phyloP scores from a whole-genome alignment of 1,140 invertebrate genomes.

The Melitaea cinxia region DNA sequence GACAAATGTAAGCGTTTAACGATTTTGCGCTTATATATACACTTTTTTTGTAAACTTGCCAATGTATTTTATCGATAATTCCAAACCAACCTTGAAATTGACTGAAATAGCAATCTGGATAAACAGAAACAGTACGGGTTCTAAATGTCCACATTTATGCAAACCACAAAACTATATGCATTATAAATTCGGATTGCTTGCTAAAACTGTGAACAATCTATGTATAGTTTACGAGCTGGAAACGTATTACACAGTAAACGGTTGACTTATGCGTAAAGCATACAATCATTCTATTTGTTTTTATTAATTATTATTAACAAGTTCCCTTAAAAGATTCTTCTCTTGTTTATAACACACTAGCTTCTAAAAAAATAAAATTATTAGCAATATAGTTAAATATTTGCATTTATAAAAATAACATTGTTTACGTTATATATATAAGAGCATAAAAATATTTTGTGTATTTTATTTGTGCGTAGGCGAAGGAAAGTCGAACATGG shows the following conservation, averaged over 20 bases:
- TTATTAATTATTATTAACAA: too few relatives aligned
- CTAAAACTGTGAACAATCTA: slow-evolving; percentile 8
- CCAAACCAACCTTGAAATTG: slow-evolving; percentile 26
- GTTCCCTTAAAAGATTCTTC: too few relatives aligned
- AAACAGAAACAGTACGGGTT: slow-evolving; percentile 18
- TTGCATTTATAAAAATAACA: too few relatives aligned
- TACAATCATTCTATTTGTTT: too few relatives aligned
- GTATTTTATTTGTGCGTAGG: too few relatives aligned
- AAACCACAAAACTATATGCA: slow-evolving; percentile 19
- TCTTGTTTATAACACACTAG: too few relatives aligned
- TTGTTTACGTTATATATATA: too few relatives aligned
- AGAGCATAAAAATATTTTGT: not conserved
- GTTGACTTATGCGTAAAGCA: too few relatives aligned
- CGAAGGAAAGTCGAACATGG: too few relatives aligned
- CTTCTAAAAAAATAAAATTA: too few relatives aligned
- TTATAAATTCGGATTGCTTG: not conserved
- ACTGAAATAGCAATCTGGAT: slow-evolving; percentile 28
- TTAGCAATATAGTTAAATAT: too few relatives aligned
- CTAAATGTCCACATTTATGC: slow-evolving; percentile 30
- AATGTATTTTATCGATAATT: slow-evolving; percentile 18
- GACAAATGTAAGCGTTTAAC: too few relatives aligned
- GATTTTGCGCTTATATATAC: not conserved
- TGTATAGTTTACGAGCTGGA: not conserved
- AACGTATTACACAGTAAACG: not conserved
- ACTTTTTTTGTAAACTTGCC: slow-evolving; percentile 5